These are phyloP conservation scores for Cinclus mexicanus DNA, from an alignment of 2,113 vertebrate genomes.

Conservation along the genomic window DNA sequence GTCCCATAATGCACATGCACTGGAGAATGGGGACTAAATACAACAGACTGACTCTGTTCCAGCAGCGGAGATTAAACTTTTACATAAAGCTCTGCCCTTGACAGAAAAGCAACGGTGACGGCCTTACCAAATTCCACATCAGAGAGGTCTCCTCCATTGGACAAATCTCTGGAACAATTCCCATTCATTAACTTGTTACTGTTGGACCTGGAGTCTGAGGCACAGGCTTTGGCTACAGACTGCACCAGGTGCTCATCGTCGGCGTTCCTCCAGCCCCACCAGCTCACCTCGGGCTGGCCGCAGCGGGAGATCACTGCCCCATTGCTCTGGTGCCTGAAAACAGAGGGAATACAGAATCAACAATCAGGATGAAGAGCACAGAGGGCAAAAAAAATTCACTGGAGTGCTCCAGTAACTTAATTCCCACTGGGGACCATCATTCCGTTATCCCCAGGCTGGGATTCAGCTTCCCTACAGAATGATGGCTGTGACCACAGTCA, in stretches of 20 bases:
- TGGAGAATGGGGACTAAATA: neutral
- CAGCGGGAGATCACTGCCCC: conserved; percentile 96
- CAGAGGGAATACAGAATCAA: neutral
- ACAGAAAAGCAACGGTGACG: neutral
- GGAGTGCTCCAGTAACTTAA: neutral
- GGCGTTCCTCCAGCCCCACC: conserved; percentile 98
- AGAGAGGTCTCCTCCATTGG: conserved; percentile 84
- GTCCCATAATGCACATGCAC: neutral
- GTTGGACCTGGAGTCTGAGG: conserved; percentile 81
- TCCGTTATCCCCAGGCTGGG: neutral
- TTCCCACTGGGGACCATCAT: accelerated
- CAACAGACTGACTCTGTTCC: neutral
- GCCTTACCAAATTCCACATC: conserved; percentile 91
- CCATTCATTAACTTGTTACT: conserved; percentile 76
- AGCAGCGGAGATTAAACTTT: neutral
- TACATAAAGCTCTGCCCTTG: neutral
- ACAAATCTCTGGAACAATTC: conserved; percentile 75
- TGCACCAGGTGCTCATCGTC: conserved; percentile 96
- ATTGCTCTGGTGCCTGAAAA: conserved; percentile 87
- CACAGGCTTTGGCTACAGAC: conserved; percentile 94
- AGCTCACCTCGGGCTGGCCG: conserved; percentile 97
- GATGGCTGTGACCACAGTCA: neutral
- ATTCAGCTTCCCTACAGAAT: neutral
- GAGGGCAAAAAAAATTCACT: neutral
- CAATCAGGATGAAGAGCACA: neutral